These are phyloP conservation scores for Scytalopus superciliaris DNA, from an alignment of 2,113 vertebrate genomes.

Conservation along the genomic window DNA sequence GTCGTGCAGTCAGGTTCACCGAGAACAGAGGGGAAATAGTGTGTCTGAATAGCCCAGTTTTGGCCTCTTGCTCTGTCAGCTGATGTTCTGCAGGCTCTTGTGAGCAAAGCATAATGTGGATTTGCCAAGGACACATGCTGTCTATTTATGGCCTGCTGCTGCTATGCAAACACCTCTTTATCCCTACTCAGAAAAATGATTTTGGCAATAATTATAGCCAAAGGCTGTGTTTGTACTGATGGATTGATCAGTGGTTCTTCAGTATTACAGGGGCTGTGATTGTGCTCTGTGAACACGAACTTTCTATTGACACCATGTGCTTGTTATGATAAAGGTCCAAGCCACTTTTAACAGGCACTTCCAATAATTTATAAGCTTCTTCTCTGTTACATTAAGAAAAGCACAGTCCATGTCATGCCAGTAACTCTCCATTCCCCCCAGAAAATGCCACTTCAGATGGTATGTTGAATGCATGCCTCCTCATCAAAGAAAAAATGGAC, in stretches of 20 bases:
- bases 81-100: neutral
- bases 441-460: neutral
- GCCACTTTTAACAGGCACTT: neutral
- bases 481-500: neutral
- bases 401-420: neutral
- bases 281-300: neutral
- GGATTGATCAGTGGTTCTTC: slow-evolving; percentile 10
- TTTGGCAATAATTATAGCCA: slow-evolving; percentile 15
- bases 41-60: neutral
- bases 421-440: neutral
- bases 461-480: neutral
- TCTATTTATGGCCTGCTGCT: slow-evolving; percentile 28
- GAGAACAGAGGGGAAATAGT: neutral
- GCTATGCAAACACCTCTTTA: slow-evolving; percentile 14
- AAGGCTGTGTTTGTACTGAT: slow-evolving; percentile 23
- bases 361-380: neutral
- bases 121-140: neutral
- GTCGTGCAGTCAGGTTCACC: neutral
- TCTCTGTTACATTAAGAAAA: neutral
- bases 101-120: neutral
- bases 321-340: neutral
- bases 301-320: neutral
- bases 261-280: neutral
- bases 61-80: neutral
- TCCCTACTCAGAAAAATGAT: neutral